Conservation (phyloP, 2,888 invertebrate species). For the Scaptomyza caliginosa region DNA sequence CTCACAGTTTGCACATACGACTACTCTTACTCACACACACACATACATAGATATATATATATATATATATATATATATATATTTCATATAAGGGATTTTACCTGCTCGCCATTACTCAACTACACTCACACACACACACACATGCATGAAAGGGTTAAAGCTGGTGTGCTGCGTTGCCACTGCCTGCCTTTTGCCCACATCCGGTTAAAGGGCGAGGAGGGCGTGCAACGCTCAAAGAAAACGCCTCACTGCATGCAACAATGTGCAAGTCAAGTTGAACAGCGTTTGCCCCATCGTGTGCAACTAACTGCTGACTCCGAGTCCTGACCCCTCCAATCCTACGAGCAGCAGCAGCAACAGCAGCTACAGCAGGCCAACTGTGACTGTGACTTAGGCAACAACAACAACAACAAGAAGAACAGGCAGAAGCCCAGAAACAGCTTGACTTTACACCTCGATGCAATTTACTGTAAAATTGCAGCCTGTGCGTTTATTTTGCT, state of each 20-base stretch:
- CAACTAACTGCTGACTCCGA: slow-evolving; percentile 28
- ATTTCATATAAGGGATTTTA: slow-evolving; percentile 54
- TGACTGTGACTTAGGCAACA: slow-evolving; percentile 5
- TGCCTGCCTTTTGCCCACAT: slow-evolving; percentile 5
- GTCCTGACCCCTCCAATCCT: slow-evolving; percentile 2
- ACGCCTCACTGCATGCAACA: slow-evolving; percentile 70
- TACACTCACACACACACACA: slow-evolving; percentile 10
- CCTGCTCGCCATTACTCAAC: slow-evolving; percentile 62
- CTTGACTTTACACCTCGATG: slow-evolving; percentile 75
- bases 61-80: no score
- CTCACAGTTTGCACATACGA: slow-evolving; percentile 11
- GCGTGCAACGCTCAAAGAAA: slow-evolving; percentile 62
- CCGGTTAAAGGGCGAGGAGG: slow-evolving; percentile 7
- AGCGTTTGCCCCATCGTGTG: slow-evolving; percentile 29
- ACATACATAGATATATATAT: no score
- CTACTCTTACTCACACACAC: slow-evolving; percentile 1
- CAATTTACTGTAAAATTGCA: slow-evolving; percentile 74
- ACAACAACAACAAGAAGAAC: slow-evolving; percentile 2
- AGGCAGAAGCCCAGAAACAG: slow-evolving; percentile 31
- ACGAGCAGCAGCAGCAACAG: slow-evolving; percentile 5
- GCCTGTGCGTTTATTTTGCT: slow-evolving; percentile 50
- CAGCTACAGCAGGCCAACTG: background rate
- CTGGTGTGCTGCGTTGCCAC: slow-evolving; percentile 12
- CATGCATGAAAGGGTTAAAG: slow-evolving; percentile 35
- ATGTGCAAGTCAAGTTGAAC: slow-evolving; percentile 68